Evolutionary conservation across 1,140 invertebrate species (phyloP).

Genomic region (Nasonia vitripennis): DNA sequence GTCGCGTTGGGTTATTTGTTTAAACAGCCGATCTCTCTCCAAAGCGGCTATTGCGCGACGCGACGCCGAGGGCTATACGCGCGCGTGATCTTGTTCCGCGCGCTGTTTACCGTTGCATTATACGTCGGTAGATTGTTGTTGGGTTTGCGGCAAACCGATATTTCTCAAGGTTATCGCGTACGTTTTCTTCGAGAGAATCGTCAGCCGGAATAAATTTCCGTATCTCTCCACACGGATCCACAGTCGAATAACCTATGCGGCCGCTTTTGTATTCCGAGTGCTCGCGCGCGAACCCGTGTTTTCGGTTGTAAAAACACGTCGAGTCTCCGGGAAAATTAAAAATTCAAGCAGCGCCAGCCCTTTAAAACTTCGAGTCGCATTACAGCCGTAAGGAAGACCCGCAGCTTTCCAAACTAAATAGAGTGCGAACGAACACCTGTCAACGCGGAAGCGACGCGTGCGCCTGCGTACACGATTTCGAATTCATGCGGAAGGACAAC

Average conservation of each 20-base stretch:
- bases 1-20: background rate
- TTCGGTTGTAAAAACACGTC: background rate
- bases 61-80: too few species aligned
- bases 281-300: background rate
- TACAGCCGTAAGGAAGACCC: background rate
- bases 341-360: background rate
- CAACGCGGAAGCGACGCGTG: conserved; percentile 10
- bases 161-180: too few species aligned
- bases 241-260: too few species aligned
- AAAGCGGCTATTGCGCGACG: background rate
- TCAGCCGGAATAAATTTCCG: background rate
- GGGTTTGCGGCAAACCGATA: too few species aligned
- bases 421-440: conserved; percentile 31
- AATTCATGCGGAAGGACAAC: conserved; percentile 38
- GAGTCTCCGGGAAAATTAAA: background rate
- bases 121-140: background rate
- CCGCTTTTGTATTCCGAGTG: background rate
- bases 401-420: conserved; percentile 21
- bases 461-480: background rate
- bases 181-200: too few species aligned
- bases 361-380: conserved; percentile 5
- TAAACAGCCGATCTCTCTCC: background rate
- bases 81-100: too few species aligned
- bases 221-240: too few species aligned
- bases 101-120: background rate